Percentiles rank a stretch among this genome's conserved stretches.
phyloP scores from a whole-genome alignment of 30 jellyfish, hydroid and myxozoan species.

The Sanderia malayensis region DNA sequence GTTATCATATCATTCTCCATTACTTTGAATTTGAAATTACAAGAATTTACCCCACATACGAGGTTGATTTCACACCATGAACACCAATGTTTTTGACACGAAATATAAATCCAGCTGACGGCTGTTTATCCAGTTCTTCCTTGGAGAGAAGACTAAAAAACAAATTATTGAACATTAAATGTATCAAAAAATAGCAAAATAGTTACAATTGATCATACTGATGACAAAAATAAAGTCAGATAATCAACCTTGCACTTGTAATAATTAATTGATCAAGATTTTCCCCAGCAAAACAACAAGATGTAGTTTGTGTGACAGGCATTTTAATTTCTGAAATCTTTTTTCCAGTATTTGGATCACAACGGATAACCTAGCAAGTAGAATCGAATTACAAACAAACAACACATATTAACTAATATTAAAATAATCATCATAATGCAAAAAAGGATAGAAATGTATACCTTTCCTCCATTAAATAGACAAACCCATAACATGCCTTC shows the following conservation, averaged over 20 bases:
- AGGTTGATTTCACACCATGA: slow-evolving; percentile 35
- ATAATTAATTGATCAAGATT: slow-evolving; percentile 52
- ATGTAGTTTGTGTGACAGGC: slow-evolving; percentile 60
- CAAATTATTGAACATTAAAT: too few species aligned
- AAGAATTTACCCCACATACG: too few species aligned
- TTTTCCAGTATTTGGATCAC: slow-evolving; percentile 62
- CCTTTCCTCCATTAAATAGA: slow-evolving; percentile 75
- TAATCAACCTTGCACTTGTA: slow-evolving; percentile 65
- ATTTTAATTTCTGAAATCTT: slow-evolving; percentile 37
- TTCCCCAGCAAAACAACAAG: slow-evolving; percentile 75
- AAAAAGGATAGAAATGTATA: background rate
- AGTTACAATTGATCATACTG: too few species aligned
- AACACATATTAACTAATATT: background rate
- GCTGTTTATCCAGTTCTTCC: slow-evolving; percentile 49
- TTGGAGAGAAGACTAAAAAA: slow-evolving; percentile 33
- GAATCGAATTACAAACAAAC: too few species aligned
- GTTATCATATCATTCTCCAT: too few species aligned
- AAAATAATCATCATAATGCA: background rate
- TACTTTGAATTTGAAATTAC: too few species aligned
- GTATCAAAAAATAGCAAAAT: too few species aligned
- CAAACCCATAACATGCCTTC: slow-evolving; percentile 81
- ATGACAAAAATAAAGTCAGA: too few species aligned
- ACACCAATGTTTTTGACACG: slow-evolving; percentile 63
- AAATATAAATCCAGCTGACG: slow-evolving; percentile 46
- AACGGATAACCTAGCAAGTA: slow-evolving; percentile 72